A percentile compares a stretch with the other conserved stretches of the same genome.
Conservation (phyloP, 2,888 invertebrate species). For the Griposia aprilina region DNA sequence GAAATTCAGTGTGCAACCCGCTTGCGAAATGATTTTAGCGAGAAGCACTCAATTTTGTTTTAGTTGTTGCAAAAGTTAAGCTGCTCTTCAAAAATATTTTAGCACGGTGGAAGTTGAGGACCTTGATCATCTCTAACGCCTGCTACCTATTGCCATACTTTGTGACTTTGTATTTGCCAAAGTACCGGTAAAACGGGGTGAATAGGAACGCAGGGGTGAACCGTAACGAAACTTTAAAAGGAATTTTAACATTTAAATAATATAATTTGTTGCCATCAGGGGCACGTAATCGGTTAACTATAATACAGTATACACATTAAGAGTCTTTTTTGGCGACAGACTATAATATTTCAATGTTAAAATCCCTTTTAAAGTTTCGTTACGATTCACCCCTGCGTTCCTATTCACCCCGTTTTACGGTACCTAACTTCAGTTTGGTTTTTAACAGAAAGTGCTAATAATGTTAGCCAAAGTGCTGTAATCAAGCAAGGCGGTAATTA, state of each 20-base stretch:
- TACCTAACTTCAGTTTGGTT: background rate
- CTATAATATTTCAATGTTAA: too few species aligned
- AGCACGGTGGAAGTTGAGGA: background rate
- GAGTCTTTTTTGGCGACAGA: too few species aligned
- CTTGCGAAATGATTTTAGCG: constrained; percentile 22
- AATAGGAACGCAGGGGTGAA: too few species aligned
- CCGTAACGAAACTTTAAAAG: too few species aligned
- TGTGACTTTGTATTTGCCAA: background rate
- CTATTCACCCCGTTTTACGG: too few species aligned
- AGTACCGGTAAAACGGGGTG: too few species aligned
- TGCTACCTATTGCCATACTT: background rate
- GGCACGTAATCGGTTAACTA: too few species aligned
- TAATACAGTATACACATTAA: too few species aligned
- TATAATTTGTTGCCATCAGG: too few species aligned
- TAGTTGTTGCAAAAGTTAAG: constrained; percentile 15
- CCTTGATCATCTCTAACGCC: background rate
- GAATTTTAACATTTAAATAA: too few species aligned
- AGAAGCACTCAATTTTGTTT: constrained; percentile 21
- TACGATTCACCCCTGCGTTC: too few species aligned
- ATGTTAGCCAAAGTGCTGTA: background rate
- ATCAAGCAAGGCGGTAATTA: background rate
- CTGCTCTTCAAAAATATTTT: background rate
- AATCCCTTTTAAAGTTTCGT: too few species aligned
- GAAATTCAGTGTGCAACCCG: constrained; percentile 23
- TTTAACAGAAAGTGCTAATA: background rate